Conservation (phyloP, 2,888 invertebrate genomes). For the Eupithecia subfuscata region DNA sequence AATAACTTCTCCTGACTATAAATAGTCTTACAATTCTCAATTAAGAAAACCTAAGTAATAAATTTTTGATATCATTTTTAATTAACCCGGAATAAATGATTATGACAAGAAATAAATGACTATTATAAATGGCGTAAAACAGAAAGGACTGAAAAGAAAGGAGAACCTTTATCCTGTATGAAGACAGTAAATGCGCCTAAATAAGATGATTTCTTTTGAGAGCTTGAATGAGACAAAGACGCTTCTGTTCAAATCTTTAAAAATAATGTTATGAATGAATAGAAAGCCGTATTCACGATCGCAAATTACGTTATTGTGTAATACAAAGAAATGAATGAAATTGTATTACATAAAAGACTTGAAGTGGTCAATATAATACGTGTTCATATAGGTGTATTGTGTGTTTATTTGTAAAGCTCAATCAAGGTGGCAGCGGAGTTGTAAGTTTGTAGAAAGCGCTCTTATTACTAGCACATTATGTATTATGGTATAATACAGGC, state of each 20-base stretch:
- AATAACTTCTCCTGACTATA: too few relatives aligned
- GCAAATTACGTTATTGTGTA: conserved; percentile 68
- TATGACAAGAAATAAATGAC: not conserved
- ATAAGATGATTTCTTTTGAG: not conserved
- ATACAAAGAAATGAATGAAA: conserved; percentile 55
- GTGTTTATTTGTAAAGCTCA: conserved; percentile 18
- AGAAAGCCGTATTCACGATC: conserved; percentile 53
- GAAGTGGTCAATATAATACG: conserved; percentile 21
- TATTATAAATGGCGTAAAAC: not conserved
- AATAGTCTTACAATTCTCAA: not conserved
- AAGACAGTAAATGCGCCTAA: not conserved
- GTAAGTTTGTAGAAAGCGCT: not conserved
- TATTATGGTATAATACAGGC: too few relatives aligned
- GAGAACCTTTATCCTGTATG: not conserved
- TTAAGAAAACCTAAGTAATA: not conserved
- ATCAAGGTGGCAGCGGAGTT: conserved; percentile 9
- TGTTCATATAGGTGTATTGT: conserved; percentile 17
- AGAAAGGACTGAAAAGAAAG: not conserved
- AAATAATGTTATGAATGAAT: conserved; percentile 42
- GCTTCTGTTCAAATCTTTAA: not conserved
- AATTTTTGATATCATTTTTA: not conserved
- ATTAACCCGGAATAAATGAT: not conserved
- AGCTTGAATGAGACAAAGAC: not conserved
- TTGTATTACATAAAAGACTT: conserved; percentile 32
- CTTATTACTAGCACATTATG: not conserved